Evolutionary conservation across 2,797 vertebrate species (phyloP).

Genomic region (Echiichthys vipera): DNA sequence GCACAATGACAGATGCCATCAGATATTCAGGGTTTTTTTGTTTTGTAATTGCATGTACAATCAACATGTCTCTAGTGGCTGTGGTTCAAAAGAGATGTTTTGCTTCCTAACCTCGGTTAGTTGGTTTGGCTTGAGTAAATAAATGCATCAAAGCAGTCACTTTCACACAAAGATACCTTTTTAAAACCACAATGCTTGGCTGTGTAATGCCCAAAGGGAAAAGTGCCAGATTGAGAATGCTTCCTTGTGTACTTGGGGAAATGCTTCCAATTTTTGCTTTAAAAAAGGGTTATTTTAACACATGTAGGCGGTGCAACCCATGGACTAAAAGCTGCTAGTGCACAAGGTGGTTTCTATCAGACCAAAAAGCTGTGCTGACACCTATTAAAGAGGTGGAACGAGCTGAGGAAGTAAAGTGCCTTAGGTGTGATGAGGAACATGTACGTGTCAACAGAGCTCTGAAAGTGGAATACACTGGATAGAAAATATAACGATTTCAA

Average conservation of each 20-base stretch:
- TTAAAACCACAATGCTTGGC: slow-evolving; percentile 3
- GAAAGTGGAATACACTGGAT: background rate
- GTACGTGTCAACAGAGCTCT: slow-evolving; percentile 27
- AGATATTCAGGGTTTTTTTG: background rate
- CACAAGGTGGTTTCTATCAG: slow-evolving; percentile 35
- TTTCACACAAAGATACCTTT: background rate
- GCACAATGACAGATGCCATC: background rate
- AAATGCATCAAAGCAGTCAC: background rate
- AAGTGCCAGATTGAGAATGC: slow-evolving; percentile 6
- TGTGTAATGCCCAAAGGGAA: slow-evolving; percentile 13
- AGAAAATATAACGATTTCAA: slow-evolving; percentile 24
- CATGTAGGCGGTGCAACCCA: slow-evolving; percentile 11
- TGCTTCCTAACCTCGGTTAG: slow-evolving; percentile 3
- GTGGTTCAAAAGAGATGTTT: background rate
- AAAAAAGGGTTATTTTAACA: slow-evolving; percentile 31
- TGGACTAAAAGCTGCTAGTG: slow-evolving; percentile 21
- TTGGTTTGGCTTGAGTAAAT: background rate
- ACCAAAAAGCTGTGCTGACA: slow-evolving; percentile 39
- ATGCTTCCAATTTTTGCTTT: background rate
- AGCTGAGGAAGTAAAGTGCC: slow-evolving; percentile 15
- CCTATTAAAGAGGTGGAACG: slow-evolving; percentile 35
- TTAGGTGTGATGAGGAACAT: slow-evolving; percentile 35
- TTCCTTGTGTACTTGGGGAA: slow-evolving; percentile 1
- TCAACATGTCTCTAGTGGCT: background rate
- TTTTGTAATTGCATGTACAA: background rate